Evolutionary conservation across 1,140 invertebrate species (phyloP), one percentile per base, ranked within the genome.

Genomic region (Polypedilum vanderplanki): DNA sequence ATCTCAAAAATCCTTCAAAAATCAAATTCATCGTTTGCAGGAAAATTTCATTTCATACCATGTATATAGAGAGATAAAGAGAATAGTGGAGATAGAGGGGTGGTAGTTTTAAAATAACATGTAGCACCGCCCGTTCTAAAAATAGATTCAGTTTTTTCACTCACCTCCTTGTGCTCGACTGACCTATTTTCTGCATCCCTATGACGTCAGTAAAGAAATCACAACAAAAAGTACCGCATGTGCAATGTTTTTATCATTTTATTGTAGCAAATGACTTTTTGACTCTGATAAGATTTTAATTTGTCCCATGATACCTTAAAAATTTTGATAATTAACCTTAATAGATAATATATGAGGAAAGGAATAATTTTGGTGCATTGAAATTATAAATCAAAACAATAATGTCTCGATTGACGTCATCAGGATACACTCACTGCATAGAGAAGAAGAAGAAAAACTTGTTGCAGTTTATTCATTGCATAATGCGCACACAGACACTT

Each of bases 371-470:
- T 57, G 12, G 46, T 33, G 46, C 46, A 57, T 12, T 57, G 10
- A 57, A n/a, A n/a, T 57, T 33, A 5, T 5, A 33, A 33, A 33
- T 33, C 24, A 33, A 3, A 33, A 33, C 24, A 57, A 57, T 15
- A 12, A 57, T n/a, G n/a, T 57, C 46, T n/a, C 65, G 18, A 70
- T 70, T 70, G 65, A 70, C 65, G 65, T 70, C 65, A 70, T 70
- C 20, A 57, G 46, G 46, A 57, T 12, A 12, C 12, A 5, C 65
- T 70, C 17, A n/a, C 15, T 18, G 17, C 20, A 20, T 70, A 12
- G 41, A 46, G 41, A 9, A 12, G 12, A 57, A 15, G 12, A 57
- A 57, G 5, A 20, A 70, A 20, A 70, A 70, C 65, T 70, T 70
- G 65, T 70, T 70, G 65, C 65, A 70, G 8, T 70, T 7, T 70